These are phyloP conservation scores for Rhopalosiphum nymphaeae DNA, from an alignment of 2,888 invertebrate genomes.

Conservation along the genomic window DNA sequence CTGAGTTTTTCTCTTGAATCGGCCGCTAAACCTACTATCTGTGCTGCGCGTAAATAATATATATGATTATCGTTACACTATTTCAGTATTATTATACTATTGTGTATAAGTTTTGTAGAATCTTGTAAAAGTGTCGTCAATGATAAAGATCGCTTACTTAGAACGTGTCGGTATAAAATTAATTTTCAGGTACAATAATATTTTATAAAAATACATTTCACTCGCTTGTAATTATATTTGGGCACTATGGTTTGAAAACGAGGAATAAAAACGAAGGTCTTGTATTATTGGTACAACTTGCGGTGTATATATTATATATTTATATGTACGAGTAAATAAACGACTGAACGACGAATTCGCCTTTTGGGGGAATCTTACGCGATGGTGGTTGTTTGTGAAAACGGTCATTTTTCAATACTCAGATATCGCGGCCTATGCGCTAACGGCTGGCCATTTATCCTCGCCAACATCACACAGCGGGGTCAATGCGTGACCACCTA, in stretches of 20 bases:
- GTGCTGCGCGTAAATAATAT: not conserved
- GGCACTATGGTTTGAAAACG: not conserved
- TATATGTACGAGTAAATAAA: not conserved
- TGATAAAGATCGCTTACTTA: not conserved
- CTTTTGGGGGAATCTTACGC: not conserved
- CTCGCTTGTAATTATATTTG: not conserved
- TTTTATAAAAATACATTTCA: not conserved
- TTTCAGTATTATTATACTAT: not conserved
- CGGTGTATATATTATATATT: not conserved
- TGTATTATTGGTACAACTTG: not conserved
- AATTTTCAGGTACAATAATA: not conserved
- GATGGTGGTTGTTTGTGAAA: conserved; percentile 19
- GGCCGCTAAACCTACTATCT: not conserved
- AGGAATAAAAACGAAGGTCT: not conserved
- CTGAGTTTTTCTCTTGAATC: not conserved
- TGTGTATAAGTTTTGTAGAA: not conserved
- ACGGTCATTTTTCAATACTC: conserved; percentile 53
- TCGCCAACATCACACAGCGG: conserved; percentile 8
- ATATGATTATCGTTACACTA: not conserved
- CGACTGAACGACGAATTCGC: not conserved
- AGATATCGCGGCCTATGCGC: conserved; percentile 8
- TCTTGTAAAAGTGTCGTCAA: not conserved
- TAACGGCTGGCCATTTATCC: conserved; percentile 47
- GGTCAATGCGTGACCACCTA: conserved; percentile 21
- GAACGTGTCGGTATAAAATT: not conserved